These are phyloP conservation scores for Neoaliturus tenellus DNA, from an alignment of 2,888 invertebrate species.

Conservation along the genomic window DNA sequence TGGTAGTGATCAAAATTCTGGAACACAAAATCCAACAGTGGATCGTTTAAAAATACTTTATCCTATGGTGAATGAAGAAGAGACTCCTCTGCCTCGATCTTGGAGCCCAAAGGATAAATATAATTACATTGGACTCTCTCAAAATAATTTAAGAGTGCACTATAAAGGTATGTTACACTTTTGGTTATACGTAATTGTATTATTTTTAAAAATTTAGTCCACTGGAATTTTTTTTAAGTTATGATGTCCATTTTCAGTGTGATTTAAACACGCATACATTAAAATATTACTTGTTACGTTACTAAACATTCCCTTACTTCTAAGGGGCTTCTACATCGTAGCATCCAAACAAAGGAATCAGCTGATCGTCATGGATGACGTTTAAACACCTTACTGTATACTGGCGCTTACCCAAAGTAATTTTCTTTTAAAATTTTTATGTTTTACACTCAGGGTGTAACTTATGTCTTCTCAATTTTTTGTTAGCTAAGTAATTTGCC, in stretches of 20 bases:
- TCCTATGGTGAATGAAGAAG: constrained; percentile 97
- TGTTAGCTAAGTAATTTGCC: no score
- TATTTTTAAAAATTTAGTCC: background rate
- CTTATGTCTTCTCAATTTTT: no score
- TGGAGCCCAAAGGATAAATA: constrained; percentile 99
- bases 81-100: constrained; percentile 94
- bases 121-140: constrained; percentile 96
- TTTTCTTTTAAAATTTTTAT: no score
- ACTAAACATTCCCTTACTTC: background rate
- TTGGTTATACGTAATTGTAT: constrained; percentile 18
- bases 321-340: background rate
- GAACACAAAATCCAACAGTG: constrained; percentile 69
- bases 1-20: constrained; percentile 76
- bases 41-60: constrained; percentile 94
- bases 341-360: constrained; percentile 86
- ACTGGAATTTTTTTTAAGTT: background rate
- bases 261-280: no score
- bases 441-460: no score
- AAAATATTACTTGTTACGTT: no score
- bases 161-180: constrained; percentile 91
- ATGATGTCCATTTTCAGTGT: no score
- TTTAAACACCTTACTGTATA: constrained; percentile 22
- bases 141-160: constrained; percentile 98
- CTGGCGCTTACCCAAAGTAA: no score
- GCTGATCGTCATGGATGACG: constrained; percentile 76